Conservation (phyloP, 2,888 invertebrate genomes). For the Ctena decussata region DNA sequence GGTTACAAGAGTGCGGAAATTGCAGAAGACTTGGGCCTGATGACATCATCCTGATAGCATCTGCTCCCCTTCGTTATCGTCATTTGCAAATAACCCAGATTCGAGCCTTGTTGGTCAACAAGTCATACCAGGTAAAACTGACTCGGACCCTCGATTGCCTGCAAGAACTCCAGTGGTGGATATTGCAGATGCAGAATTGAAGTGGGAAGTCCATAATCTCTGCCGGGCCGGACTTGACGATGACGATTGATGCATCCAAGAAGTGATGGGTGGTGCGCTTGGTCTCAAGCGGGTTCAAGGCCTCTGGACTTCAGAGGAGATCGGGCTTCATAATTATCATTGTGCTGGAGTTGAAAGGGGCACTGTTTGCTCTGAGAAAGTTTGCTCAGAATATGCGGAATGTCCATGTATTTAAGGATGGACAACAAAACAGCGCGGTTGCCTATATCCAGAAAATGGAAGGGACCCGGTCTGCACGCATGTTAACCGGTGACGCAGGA, state of each 20-base stretch:
- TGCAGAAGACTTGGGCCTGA: constrained; percentile 15
- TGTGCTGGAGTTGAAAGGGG: not conserved
- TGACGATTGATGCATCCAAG: constrained; percentile 43
- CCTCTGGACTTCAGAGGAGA: constrained; percentile 21
- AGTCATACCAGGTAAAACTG: constrained; percentile 19
- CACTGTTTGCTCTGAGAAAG: not conserved
- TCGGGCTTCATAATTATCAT: not conserved
- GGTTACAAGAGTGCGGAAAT: constrained; percentile 5
- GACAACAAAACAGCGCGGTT: not conserved
- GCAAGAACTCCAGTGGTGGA: constrained; percentile 28
- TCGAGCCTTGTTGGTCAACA: constrained; percentile 11
- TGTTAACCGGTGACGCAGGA: not conserved
- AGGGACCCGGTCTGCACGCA: not conserved
- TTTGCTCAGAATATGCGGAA: not conserved
- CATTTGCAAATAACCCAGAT: constrained; percentile 29
- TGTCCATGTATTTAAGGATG: not conserved
- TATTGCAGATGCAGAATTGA: constrained; percentile 4
- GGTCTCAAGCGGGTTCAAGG: constrained; percentile 20
- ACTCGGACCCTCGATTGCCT: not conserved
- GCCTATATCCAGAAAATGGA: not conserved
- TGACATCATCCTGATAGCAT: constrained; percentile 15
- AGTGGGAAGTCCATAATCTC: constrained; percentile 33
- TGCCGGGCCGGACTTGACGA: constrained; percentile 18
- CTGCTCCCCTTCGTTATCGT: constrained; percentile 20
- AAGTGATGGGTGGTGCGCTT: constrained; percentile 26